Conservation (phyloP, 2,797 vertebrate species). For the Sardinella longiceps region DNA sequence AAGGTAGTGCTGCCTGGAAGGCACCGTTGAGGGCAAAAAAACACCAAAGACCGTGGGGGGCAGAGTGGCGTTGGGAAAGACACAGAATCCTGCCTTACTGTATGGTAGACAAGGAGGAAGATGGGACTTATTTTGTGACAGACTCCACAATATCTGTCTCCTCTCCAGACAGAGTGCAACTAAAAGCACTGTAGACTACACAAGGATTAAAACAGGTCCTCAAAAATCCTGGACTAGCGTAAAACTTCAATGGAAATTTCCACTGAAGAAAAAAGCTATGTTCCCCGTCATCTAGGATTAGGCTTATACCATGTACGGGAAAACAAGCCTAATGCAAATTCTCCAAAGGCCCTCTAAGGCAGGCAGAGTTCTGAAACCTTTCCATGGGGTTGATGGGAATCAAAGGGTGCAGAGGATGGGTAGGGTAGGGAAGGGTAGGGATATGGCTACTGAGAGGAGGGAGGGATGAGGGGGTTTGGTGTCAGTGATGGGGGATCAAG, state of each 20-base stretch:
- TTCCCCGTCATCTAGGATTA: no score
- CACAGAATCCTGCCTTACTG: constrained; percentile 36
- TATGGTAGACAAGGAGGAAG: neutral
- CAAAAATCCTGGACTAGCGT: no score
- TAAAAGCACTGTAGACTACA: neutral
- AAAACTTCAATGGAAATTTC: no score
- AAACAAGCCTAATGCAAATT: neutral
- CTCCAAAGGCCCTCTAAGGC: neutral
- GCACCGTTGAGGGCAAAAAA: no score
- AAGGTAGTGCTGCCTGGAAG: no score
- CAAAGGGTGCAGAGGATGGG: neutral
- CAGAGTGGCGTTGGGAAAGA: neutral
- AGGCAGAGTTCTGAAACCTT: constrained; percentile 16
- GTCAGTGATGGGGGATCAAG: constrained; percentile 13
- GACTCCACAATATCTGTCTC: neutral
- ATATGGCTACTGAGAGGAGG: neutral
- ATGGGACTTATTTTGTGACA: neutral
- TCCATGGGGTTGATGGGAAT: neutral
- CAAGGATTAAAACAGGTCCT: no score
- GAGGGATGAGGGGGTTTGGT: constrained; percentile 18
- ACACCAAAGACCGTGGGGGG: no score
- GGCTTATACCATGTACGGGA: no score
- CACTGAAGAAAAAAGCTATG: no score
- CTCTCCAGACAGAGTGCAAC: neutral
- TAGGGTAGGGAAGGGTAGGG: neutral